Conservation (phyloP, 2,113 vertebrate species). For the Bubo scandiacus region DNA sequence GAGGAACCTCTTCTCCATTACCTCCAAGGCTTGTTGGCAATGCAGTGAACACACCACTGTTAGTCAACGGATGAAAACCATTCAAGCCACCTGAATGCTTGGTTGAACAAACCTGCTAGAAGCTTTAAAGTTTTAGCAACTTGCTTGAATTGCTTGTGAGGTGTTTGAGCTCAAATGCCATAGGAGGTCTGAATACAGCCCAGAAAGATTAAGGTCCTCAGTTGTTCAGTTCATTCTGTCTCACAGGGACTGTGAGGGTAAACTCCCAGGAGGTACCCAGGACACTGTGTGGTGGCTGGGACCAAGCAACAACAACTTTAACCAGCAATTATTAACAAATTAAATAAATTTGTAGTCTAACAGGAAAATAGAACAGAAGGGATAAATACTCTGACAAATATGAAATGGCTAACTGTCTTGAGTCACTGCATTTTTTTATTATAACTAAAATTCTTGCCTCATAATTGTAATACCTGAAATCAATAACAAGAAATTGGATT, state of each 20-base stretch:
- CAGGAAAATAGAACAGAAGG: not conserved
- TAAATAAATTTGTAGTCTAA: not conserved
- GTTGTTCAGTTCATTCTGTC: not conserved
- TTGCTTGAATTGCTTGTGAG: not conserved
- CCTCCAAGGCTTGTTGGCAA: accelerated
- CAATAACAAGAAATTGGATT: constrained; percentile 24
- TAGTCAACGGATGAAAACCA: not conserved
- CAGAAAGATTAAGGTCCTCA: not conserved
- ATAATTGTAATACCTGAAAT: not conserved
- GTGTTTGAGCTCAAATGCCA: not conserved
- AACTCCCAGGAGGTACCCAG: not conserved
- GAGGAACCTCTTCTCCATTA: too few species aligned
- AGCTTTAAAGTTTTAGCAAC: not conserved
- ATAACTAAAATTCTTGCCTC: not conserved
- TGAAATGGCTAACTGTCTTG: not conserved
- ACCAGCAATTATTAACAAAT: not conserved
- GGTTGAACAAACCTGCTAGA: not conserved
- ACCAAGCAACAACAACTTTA: not conserved
- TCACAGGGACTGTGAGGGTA: not conserved
- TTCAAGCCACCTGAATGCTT: not conserved
- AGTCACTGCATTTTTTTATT: not conserved
- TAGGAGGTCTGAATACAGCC: not conserved
- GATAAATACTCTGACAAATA: not conserved
- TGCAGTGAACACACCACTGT: not conserved
- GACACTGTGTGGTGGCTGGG: not conserved